A percentile compares a stretch with the other conserved stretches of the same genome.
phyloP scores from a whole-genome alignment of 2,113 vertebrate genomes.

The Phodopus roborovskii region DNA sequence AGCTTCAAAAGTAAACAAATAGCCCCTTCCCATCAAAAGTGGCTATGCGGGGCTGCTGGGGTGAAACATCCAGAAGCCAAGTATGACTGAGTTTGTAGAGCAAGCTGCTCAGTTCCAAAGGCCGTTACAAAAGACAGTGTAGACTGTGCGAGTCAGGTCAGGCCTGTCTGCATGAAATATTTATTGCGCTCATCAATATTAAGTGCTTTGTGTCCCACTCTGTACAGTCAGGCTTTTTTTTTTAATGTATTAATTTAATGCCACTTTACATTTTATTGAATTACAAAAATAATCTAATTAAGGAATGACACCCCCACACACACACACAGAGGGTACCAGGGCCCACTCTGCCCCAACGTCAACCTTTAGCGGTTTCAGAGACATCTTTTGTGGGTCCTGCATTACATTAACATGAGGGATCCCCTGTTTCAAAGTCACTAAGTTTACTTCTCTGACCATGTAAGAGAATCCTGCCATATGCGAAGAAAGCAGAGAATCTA shows the following conservation, averaged over 20 bases:
- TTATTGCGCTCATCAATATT: slow-evolving; percentile 3
- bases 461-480: no score
- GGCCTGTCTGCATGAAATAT: background rate
- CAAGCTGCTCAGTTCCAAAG: background rate
- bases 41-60: background rate
- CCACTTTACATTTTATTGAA: slow-evolving; percentile 23
- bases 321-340: background rate
- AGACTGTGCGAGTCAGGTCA: background rate
- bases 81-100: background rate
- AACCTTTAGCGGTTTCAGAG: background rate
- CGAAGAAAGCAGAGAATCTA: background rate
- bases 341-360: no score
- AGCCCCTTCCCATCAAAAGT: background rate
- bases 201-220: background rate
- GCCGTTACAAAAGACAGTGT: background rate
- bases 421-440: background rate
- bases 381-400: background rate
- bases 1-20: background rate
- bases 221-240: background rate
- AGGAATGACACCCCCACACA: background rate
- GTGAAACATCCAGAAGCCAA: background rate
- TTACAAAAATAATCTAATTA: slow-evolving; percentile 52
- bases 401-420: background rate
- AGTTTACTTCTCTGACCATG: background rate
- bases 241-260: slow-evolving; percentile 39